phyloP scores from a whole-genome alignment of 2,888 invertebrate species.

The Brachylomia viminalis region DNA sequence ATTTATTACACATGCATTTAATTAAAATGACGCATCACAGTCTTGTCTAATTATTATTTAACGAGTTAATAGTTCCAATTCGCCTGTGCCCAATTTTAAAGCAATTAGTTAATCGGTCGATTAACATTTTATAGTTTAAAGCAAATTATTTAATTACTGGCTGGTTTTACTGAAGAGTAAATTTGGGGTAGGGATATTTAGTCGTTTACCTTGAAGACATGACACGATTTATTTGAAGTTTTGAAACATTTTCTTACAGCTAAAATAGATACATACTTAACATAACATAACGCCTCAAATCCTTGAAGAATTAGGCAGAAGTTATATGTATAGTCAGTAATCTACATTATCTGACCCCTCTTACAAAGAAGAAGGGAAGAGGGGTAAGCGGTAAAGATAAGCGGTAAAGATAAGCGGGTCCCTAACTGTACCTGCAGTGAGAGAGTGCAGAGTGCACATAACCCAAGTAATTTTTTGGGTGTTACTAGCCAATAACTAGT shows the following conservation, averaged over 20 bases:
- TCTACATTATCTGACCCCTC: too few relatives aligned
- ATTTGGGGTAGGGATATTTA: background rate
- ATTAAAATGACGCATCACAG: constrained; percentile 5
- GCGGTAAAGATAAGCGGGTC: too few relatives aligned
- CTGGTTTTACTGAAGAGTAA: constrained; percentile 15
- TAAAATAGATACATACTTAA: background rate
- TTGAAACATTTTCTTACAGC: background rate
- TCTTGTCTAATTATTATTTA: constrained; percentile 34
- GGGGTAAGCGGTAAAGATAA: too few relatives aligned
- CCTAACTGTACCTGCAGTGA: too few relatives aligned
- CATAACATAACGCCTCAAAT: background rate
- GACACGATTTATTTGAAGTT: background rate
- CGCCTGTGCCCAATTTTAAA: constrained; percentile 34
- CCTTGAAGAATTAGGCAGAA: background rate
- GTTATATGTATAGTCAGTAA: too few relatives aligned
- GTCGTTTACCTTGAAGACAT: constrained; percentile 1
- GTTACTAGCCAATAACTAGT: background rate
- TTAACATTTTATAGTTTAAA: constrained; percentile 25
- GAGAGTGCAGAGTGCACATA: too few relatives aligned
- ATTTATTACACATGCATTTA: background rate
- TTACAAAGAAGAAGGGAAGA: too few relatives aligned
- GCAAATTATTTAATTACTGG: constrained; percentile 40
- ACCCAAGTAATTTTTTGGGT: background rate
- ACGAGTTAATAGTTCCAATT: constrained; percentile 25
- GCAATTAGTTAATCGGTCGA: constrained; percentile 40